Evolutionary conservation across 1,140 invertebrate genomes (phyloP).

Genomic region (Steinernema feltiae): DNA sequence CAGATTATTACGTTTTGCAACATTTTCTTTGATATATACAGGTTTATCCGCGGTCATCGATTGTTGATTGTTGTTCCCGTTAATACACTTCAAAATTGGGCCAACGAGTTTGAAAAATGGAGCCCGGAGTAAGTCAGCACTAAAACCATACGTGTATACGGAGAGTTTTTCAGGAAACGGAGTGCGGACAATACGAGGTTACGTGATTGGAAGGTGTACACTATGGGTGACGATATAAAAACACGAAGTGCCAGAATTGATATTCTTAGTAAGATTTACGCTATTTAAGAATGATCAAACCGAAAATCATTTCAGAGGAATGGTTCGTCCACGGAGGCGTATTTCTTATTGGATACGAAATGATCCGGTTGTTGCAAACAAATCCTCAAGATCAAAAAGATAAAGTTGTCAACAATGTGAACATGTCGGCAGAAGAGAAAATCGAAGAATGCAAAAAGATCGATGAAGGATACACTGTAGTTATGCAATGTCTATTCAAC

Average conservation of each 20-base stretch:
- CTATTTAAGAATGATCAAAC: constrained; percentile 9
- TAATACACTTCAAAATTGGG: constrained; percentile 97
- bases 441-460: constrained; percentile 1
- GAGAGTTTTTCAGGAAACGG: constrained; percentile 34
- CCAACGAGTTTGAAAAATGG: constrained; percentile 95
- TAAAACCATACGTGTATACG: not conserved
- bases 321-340: constrained; percentile 84
- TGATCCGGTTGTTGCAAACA: constrained; percentile 67
- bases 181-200: constrained; percentile 61
- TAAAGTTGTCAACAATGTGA: constrained; percentile 59
- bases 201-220: constrained; percentile 78
- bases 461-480: constrained; percentile 61
- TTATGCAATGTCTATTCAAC: constrained; percentile 76
- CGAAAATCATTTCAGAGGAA: constrained; percentile 61
- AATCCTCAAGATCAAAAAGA: constrained; percentile 34
- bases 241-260: constrained; percentile 75
- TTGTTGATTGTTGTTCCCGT: constrained; percentile 96
- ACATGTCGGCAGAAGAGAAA: not conserved
- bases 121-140: constrained; percentile 66
- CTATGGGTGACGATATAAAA: constrained; percentile 89
- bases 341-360: constrained; percentile 91
- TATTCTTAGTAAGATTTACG: constrained; percentile 63
- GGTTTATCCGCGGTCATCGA: constrained; percentile 76
- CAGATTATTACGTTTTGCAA: constrained; percentile 93
- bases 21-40: constrained; percentile 86